Conservation (phyloP, 1,140 invertebrate species). For the Leptinotarsa lineolata region DNA sequence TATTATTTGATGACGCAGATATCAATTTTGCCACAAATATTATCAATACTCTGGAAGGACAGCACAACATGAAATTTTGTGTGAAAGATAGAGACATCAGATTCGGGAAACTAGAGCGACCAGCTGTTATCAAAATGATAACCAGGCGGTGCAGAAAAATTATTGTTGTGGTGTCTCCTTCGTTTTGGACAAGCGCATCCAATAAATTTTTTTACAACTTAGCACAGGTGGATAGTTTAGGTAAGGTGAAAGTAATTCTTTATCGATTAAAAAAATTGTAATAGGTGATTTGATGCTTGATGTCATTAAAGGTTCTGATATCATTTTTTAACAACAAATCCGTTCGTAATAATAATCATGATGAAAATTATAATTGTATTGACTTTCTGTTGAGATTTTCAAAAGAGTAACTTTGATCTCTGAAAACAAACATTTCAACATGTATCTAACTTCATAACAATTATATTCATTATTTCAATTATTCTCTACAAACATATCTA, state of each 20-base stretch:
- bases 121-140: conserved; percentile 73
- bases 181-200: conserved; percentile 69
- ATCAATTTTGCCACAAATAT: conserved; percentile 65
- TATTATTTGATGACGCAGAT: conserved; percentile 74
- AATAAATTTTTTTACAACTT: conserved; percentile 74
- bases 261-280: neutral
- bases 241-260: conserved; percentile 56
- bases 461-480: too few species aligned
- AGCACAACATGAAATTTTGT: conserved; percentile 68
- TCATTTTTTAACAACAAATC: neutral
- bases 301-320: neutral
- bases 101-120: conserved; percentile 68
- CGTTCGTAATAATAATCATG: neutral
- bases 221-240: conserved; percentile 74
- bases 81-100: conserved; percentile 70
- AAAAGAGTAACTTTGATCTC: too few species aligned
- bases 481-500: too few species aligned
- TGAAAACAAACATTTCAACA: too few species aligned
- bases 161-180: conserved; percentile 72
- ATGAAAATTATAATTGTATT: neutral
- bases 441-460: too few species aligned
- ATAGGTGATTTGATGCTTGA: neutral
- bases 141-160: conserved; percentile 72
- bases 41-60: conserved; percentile 65
- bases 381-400: neutral